Percentiles rank a stretch among this genome's conserved stretches.
Conservation (phyloP, 2,113 vertebrate species). For the Puma concolor region DNA sequence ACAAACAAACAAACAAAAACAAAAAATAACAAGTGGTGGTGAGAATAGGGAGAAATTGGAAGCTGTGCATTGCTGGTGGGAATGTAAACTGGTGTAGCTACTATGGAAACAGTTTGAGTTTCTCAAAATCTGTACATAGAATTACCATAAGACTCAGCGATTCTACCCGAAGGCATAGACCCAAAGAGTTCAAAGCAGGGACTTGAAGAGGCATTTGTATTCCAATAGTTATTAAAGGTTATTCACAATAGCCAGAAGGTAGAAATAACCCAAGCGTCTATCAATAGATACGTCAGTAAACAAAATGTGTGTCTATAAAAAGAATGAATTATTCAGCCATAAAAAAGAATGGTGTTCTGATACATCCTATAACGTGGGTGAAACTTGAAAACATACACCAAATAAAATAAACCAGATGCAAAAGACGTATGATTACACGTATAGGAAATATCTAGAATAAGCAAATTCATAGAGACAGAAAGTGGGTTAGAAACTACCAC, state of each 20-base stretch:
- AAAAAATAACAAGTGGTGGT: background rate
- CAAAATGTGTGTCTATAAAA: background rate
- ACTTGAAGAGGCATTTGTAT: background rate
- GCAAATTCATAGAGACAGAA: background rate
- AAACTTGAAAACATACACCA: background rate
- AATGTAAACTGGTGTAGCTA: background rate
- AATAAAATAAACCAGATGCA: background rate
- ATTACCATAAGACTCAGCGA: background rate
- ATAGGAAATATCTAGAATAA: background rate
- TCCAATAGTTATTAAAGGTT: background rate
- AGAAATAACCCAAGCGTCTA: background rate
- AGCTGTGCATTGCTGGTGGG: background rate
- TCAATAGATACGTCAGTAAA: background rate
- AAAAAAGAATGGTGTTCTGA: background rate
- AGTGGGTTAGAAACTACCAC: background rate
- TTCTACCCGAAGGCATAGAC: background rate
- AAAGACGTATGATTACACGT: background rate
- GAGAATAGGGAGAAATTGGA: background rate
- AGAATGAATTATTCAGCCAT: background rate
- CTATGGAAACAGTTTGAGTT: background rate
- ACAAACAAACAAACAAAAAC: background rate
- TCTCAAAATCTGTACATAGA: background rate
- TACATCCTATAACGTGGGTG: background rate
- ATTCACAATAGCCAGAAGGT: background rate
- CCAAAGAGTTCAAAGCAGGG: background rate